These are phyloP conservation scores for Muscidifurax raptorellus DNA, from an alignment of 1,140 invertebrate species.

Conservation along the genomic window DNA sequence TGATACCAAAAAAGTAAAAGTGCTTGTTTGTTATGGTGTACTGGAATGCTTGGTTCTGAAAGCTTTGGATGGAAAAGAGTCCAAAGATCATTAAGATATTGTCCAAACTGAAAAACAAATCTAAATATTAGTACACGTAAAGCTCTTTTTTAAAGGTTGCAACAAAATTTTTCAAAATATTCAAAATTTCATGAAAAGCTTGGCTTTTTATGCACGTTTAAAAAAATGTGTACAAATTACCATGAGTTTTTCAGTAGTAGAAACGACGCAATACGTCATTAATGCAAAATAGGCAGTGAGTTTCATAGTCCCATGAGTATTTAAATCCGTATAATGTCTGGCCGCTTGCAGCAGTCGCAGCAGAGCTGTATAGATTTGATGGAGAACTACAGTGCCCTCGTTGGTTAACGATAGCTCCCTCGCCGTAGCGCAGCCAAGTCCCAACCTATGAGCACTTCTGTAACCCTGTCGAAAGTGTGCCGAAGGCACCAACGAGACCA, in stretches of 20 bases:
- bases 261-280: constrained; percentile 92
- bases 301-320: constrained; percentile 91
- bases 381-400: constrained; percentile 87
- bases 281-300: constrained; percentile 94
- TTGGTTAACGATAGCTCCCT: constrained; percentile 76
- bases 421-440: constrained; percentile 66
- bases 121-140: constrained; percentile 34
- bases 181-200: too few species aligned
- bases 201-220: too few species aligned
- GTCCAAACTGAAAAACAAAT: constrained; percentile 82
- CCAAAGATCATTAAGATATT: constrained; percentile 94
- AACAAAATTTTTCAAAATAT: too few species aligned
- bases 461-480: constrained; percentile 92
- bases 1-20: constrained; percentile 95
- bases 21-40: constrained; percentile 96
- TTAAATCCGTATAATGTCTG: constrained; percentile 89
- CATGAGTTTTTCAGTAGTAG: constrained; percentile 93
- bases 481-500: constrained; percentile 92
- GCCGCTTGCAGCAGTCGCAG: constrained; percentile 86
- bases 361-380: constrained; percentile 90
- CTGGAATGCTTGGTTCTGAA: constrained; percentile 95
- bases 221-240: too few species aligned
- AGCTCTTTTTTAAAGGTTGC: too few species aligned
- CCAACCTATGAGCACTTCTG: constrained; percentile 78
- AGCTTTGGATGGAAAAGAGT: constrained; percentile 95